Percentiles rank a stretch among this genome's conserved stretches.
Conservation (phyloP, 2,797 vertebrate species). For the Rhadinocentrus ornatus region DNA sequence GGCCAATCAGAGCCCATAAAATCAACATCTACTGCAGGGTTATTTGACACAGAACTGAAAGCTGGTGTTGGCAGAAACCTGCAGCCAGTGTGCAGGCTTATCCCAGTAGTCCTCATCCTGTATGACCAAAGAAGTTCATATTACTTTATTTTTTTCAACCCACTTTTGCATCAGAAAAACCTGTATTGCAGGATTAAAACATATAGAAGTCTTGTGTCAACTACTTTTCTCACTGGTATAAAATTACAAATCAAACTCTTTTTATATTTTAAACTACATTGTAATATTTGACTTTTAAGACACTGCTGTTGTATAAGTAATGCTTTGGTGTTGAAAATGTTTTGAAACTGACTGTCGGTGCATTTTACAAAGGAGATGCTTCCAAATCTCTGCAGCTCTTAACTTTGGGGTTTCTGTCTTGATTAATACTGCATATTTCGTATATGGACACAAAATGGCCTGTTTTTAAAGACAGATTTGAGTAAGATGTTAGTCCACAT, state of each 20-base stretch:
- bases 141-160: not conserved
- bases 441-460: constrained; percentile 5
- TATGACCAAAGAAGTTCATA: not conserved
- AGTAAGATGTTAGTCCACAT: constrained; percentile 16
- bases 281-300: not conserved
- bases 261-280: not conserved
- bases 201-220: not conserved
- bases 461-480: constrained; percentile 3
- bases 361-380: not conserved
- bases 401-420: not conserved
- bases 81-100: not conserved
- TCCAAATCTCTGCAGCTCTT: not conserved
- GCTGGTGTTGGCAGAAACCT: not conserved
- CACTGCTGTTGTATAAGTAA: not conserved
- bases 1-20: not conserved
- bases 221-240: not conserved
- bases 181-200: not conserved
- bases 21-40: not conserved
- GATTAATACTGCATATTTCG: constrained; percentile 1
- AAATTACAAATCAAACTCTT: not conserved
- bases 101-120: not conserved
- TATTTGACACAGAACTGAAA: not conserved
- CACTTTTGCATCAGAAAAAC: not conserved
- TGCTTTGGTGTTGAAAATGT: not conserved
- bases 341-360: not conserved